Evolutionary conservation across 1,140 invertebrate genomes (phyloP).

Genomic region (Aphaenogaster ashmeadi): DNA sequence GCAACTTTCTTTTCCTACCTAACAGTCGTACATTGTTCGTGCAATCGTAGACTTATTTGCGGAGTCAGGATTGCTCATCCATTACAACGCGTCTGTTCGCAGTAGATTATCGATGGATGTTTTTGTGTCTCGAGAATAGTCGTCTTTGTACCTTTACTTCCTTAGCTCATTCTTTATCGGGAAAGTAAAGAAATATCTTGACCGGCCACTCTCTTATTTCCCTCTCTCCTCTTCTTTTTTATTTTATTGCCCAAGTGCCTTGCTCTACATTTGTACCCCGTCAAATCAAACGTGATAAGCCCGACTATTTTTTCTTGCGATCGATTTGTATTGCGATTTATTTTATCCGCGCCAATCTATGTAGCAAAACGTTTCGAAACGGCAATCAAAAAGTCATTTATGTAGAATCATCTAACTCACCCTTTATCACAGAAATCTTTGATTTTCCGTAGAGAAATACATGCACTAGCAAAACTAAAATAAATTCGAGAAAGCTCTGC

Average conservation of each 20-base stretch:
- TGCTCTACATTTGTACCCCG: background rate
- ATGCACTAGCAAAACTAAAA: background rate
- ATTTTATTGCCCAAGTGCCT: background rate
- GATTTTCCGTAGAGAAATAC: background rate
- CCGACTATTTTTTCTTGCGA: background rate
- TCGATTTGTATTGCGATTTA: conserved; percentile 6
- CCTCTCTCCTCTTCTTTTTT: background rate
- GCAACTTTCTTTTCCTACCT: background rate
- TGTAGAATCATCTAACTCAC: background rate
- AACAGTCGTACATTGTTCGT: background rate
- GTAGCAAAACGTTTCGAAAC: background rate
- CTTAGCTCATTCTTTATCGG: background rate
- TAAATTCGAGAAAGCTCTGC: background rate
- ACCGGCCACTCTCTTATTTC: background rate
- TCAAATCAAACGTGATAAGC: conserved; percentile 20
- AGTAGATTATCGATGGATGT: conserved; percentile 10
- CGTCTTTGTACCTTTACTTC: background rate
- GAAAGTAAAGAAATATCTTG: conserved; percentile 2
- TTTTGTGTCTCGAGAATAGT: background rate
- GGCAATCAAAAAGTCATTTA: background rate
- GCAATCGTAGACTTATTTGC: background rate
- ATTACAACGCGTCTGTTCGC: background rate
- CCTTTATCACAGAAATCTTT: background rate
- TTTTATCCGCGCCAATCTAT: background rate
- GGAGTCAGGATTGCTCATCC: background rate